phyloP scores from a whole-genome alignment of 2,888 invertebrate species.

The Pristionchus exspectatus region DNA sequence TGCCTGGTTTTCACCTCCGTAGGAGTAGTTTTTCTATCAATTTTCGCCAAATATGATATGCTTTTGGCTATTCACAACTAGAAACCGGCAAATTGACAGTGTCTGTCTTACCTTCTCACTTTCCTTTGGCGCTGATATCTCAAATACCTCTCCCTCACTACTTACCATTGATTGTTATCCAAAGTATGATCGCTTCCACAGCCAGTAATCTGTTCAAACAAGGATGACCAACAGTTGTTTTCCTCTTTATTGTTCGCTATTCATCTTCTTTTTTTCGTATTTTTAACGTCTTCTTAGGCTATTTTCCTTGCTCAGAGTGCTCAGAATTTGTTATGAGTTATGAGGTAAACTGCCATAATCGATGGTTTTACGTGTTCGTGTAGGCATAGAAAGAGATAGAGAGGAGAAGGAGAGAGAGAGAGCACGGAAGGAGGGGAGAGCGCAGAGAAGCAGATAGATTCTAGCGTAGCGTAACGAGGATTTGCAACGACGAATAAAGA shows the following conservation, averaged over 20 bases:
- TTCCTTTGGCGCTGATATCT: too few species aligned
- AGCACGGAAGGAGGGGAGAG: background rate
- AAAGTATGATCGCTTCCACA: background rate
- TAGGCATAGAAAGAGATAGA: background rate
- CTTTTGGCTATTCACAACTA: background rate
- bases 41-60: background rate
- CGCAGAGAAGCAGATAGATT: background rate
- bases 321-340: conserved; percentile 2
- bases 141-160: too few species aligned
- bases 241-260: background rate
- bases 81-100: too few species aligned
- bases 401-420: background rate
- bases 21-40: too few species aligned
- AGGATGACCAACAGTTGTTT: background rate
- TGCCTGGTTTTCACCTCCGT: too few species aligned
- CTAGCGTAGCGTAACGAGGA: background rate
- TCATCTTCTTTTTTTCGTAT: background rate
- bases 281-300: background rate
- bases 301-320: background rate
- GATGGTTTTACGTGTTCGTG: conserved; percentile 1
- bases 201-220: background rate
- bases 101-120: too few species aligned
- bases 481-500: conserved; percentile 8
- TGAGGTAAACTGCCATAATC: conserved; percentile 5
- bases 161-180: background rate